Evolutionary conservation across 2,113 vertebrate species (phyloP).

Genomic region (Limnothrissa miodon): DNA sequence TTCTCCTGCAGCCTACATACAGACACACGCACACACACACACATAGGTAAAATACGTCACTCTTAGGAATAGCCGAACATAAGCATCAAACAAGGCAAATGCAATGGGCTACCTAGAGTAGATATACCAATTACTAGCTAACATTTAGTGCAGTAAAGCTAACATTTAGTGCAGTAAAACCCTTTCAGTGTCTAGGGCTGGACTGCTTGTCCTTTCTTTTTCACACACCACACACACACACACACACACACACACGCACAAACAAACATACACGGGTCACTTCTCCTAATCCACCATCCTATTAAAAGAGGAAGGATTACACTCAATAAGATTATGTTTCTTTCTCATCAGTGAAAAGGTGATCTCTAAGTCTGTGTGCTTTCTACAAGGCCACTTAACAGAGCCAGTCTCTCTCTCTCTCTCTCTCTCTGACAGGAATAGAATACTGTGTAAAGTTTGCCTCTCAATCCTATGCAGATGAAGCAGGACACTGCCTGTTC

Average conservation of each 20-base stretch:
- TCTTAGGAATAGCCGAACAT: neutral
- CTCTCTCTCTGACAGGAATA: too few relatives aligned
- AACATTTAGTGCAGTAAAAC: too few relatives aligned
- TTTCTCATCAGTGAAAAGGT: neutral
- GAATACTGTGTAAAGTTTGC: too few relatives aligned
- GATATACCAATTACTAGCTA: too few relatives aligned
- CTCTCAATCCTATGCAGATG: neutral
- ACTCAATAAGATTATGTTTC: neutral
- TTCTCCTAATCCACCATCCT: neutral
- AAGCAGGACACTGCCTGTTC: neutral
- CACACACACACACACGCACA: neutral
- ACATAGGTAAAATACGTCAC: neutral
- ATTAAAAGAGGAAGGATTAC: neutral
- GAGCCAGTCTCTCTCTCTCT: too few relatives aligned
- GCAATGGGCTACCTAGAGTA: too few relatives aligned
- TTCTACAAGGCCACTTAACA: neutral
- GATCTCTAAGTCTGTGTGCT: neutral
- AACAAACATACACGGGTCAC: neutral
- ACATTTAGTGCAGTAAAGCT: too few relatives aligned
- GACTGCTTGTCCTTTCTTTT: neutral
- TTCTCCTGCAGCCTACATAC: conserved; percentile 87
- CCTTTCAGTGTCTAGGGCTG: neutral
- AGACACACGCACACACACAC: neutral
- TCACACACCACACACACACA: neutral
- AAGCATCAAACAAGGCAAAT: too few relatives aligned